Evolutionary conservation across 2,797 vertebrate genomes (phyloP), one percentile per base, ranked within the genome.

Genomic region (Falco cherrug): DNA sequence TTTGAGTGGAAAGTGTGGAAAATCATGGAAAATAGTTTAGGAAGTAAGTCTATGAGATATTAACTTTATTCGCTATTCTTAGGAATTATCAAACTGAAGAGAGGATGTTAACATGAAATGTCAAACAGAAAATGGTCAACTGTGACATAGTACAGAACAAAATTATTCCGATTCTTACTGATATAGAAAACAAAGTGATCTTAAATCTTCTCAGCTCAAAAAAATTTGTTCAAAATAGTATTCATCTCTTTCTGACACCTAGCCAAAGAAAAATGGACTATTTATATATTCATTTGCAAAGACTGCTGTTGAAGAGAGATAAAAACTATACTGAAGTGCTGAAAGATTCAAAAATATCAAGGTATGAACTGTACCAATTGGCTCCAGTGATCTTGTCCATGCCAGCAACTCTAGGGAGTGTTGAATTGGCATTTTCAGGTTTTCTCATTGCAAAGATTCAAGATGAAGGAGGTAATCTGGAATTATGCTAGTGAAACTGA

Each of bases 251-350:
- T 69, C 84, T 95, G 68, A 95, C 75, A 92, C 19, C 2, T 35
- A 89, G 59, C 26, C 81, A 91, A 93, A 78, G 24, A 47, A 93
- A 93, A 93, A 83, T 33, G 73, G 82, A 76, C 75, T 95, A 89
- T 93, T 95, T 90, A 84, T 91, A 82, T 76, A 92, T 82, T 93
- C 59, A 69, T 93, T 89, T 95, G 29, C 51, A 91, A 76, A n/a
- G 21, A 16, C 11, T 92, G 70, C 63, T 94, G 78, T 63, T 93
- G 84, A 92, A 73, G 54, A 82, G 47, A 93, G 67, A 92, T 77
- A 93, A 94, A 93, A 93, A 91, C 39, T 82, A 53, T 53, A 53
- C 21, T 26, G 47, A 95, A 89, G 43, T 17, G 59, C 33, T n/a
- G 39, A 83, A 91, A 87, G 60, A 85, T 80, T 74, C 19, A 87